Evolutionary conservation across 2,113 vertebrate genomes (phyloP).

Genomic region (Hystrix brachyura): DNA sequence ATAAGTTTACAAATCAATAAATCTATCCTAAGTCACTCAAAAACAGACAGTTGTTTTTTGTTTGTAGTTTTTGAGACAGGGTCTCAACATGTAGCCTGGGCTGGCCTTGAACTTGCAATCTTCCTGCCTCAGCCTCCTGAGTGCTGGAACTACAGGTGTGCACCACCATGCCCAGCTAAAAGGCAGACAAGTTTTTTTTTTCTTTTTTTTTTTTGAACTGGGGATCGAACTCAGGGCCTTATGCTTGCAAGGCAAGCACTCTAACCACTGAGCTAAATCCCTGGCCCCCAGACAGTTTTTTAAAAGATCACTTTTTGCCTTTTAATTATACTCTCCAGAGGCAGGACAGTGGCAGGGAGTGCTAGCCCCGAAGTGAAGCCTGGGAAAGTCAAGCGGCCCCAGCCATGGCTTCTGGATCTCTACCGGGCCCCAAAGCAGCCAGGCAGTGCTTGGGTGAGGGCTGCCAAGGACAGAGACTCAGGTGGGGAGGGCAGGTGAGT

Average conservation of each 20-base stretch:
- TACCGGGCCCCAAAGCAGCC: background rate
- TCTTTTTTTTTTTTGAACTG: no score
- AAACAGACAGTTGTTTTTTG: background rate
- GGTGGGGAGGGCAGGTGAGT: no score
- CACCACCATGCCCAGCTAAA: background rate
- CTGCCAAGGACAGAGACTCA: background rate
- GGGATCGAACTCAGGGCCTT: no score
- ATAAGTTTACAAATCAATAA: slow-evolving; percentile 2
- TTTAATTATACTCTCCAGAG: background rate
- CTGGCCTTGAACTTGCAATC: background rate
- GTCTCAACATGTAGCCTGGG: background rate
- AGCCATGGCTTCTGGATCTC: background rate
- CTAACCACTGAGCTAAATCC: no score
- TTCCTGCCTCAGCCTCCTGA: background rate
- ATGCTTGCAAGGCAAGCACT: no score
- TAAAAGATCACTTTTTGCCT: background rate
- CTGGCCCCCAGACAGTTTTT: background rate
- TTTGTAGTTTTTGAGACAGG: background rate
- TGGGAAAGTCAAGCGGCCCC: background rate
- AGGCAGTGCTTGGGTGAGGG: rapidly evolving
- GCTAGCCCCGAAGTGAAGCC: background rate
- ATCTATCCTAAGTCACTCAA: background rate
- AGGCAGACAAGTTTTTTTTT: background rate
- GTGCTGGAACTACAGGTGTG: background rate
- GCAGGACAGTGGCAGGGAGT: background rate